Evolutionary conservation across 1,140 invertebrate genomes (phyloP), one percentile per base, ranked within the genome.

Genomic region (Prorops nasuta): DNA sequence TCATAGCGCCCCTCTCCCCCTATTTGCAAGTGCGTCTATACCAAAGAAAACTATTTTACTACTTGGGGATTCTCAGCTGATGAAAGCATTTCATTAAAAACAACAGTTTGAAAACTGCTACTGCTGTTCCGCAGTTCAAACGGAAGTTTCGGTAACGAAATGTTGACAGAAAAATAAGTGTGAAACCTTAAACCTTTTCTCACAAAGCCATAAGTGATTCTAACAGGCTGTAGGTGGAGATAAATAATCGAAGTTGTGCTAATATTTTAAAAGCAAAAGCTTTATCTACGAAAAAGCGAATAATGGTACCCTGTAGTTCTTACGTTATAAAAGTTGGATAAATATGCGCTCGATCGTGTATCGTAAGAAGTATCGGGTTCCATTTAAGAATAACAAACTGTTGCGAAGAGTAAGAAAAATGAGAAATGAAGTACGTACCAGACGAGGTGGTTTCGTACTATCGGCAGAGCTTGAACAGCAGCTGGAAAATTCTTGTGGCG

Each of bases 401-500:
- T n/a, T n/a, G n/a, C n/a, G n/a, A n/a, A n/a, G n/a, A n/a, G n/a
- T n/a, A n/a, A n/a, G n/a, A n/a, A n/a, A n/a, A n/a, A n/a, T n/a
- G n/a, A 18, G 17, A 60, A 63, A 55, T 12, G 51, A 49, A 54
- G 66, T 69, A 66, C 72, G 62, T 77, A 76, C 70, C 66, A 65
- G 59, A 54, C 69, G 72, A 49, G 69, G 67, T 43, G 69, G 71
- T 41, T 73, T 72, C 54, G 71, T 67, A 62, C 74, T 78, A 66
- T 77, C 74, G 53, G 72, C 73, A 45, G 74, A 77, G 53, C 76
- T 78, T 50, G 76, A 78, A 58, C 73, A 76, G 61, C 74, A 77
- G 56, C 74, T 77, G 56, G 76, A 78, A 63, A 77, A 77, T 58
- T 78, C 74, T 59, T 78, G 76, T n/a, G 74, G 69, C 44, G 73